Evolutionary conservation across 53 echinoderm and acorn worm species (phyloP), one percentile per base, ranked within the genome.

Genomic region (Echinarachnius parma): DNA sequence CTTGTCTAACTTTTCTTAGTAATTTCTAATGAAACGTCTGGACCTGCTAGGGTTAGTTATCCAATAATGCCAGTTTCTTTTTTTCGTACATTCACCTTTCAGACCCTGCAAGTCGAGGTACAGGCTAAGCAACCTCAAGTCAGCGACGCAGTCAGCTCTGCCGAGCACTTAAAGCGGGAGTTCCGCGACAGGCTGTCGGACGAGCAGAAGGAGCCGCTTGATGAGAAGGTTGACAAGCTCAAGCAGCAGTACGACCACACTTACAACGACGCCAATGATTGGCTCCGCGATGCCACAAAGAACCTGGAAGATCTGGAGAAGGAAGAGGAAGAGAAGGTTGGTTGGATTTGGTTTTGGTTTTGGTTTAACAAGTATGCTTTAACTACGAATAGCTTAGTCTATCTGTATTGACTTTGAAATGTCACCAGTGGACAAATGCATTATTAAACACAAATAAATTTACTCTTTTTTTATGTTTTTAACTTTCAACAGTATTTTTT

Each of bases 261-360:
- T 34, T 53, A 85, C 21, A 82, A 77, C 54, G 81, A 87, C 23
- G 79, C 83, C 46, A 67, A 84, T 45, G 87, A 92, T 31, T 84
- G 91, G 91, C 68, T 86, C 34, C 92, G 85, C 7, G 85, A 89
- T 21, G 79, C 84, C 10, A 21, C 57, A 10, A 76, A 82, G 33
- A 66, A 53, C 9, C 64, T 93, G 74, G 86, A 93, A 21, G 82
- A 64, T 24, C 81, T 93, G 24, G 59, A 59, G 34, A 61, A 70
- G 30, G 93, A 93, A 59, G 86, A 90, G 19, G 93, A 89, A 53
- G 93, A 93, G 57, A 89, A 81, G 89, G 93, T 93, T 49, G 80
- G 93, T 16, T 21, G 34, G 21, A 1, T 10, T 3, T 50, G 50
- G 10, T 50, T 11, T 18, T 50, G 1, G n/a, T 45, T n/a, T 45